Percentiles rank a stretch among this genome's conserved stretches.
Evolutionary conservation across 2,888 invertebrate genomes (phyloP).

Genomic region (Drosophila yooni): DNA sequence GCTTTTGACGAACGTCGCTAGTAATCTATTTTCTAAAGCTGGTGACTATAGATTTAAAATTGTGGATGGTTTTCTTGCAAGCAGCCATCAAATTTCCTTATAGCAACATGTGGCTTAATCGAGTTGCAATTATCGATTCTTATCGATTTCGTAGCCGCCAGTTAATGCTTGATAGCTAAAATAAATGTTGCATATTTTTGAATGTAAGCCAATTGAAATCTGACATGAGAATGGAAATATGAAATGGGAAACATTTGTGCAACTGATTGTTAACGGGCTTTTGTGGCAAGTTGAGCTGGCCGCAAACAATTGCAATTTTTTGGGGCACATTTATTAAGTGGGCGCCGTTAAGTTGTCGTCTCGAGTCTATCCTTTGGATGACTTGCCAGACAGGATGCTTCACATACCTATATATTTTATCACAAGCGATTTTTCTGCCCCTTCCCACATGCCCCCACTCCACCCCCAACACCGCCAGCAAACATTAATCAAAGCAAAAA

Average conservation of each 20-base stretch:
- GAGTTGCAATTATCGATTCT: not conserved
- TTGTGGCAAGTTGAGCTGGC: constrained; percentile 14
- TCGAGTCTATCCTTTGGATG: constrained; percentile 9
- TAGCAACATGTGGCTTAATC: not conserved
- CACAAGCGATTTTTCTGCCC: constrained; percentile 67
- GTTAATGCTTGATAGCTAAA: not conserved
- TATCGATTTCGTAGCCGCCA: not conserved
- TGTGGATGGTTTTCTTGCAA: not conserved
- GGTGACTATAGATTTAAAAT: not conserved
- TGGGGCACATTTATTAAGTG: constrained; percentile 58
- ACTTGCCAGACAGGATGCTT: constrained; percentile 28
- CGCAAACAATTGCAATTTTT: constrained; percentile 43
- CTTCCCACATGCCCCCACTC: constrained; percentile 19
- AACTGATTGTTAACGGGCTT: not conserved
- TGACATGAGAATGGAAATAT: not conserved
- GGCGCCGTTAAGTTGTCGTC: constrained; percentile 37
- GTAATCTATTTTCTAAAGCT: not conserved
- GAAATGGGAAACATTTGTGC: not conserved
- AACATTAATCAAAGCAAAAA: constrained; percentile 78
- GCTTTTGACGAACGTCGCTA: too few relatives aligned
- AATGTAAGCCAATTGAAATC: not conserved
- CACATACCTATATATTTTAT: constrained; percentile 66
- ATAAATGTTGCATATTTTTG: not conserved
- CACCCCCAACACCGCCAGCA: not conserved
- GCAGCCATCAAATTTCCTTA: too few relatives aligned